phyloP scores from a whole-genome alignment of 2,888 invertebrate species.

The Habrosyne pyritoides region DNA sequence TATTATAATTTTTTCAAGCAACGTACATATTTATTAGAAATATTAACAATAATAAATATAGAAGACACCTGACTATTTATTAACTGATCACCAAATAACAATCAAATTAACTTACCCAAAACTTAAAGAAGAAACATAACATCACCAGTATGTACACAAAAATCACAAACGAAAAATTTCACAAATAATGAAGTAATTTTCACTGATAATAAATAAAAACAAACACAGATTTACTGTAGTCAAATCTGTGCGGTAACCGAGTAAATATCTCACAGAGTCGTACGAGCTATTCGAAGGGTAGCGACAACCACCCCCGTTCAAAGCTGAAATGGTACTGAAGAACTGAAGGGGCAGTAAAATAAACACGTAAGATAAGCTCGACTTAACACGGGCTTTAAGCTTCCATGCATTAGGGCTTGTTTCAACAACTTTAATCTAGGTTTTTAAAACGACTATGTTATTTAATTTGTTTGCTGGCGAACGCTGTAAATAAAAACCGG shows the following conservation, averaged over 20 bases:
- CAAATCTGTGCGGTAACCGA: neutral
- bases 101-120: neutral
- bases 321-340: conserved; percentile 21
- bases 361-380: conserved; percentile 2
- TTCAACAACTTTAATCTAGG: no score
- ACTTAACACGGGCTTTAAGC: neutral
- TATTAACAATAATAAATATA: no score
- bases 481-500: no score
- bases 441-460: no score
- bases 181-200: neutral
- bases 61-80: no score
- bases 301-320: conserved; percentile 16
- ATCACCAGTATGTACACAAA: neutral
- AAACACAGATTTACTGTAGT: neutral
- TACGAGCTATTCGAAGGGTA: neutral
- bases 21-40: no score
- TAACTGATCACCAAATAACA: neutral
- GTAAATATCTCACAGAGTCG: neutral
- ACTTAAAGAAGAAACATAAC: neutral
- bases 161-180: neutral
- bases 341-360: neutral
- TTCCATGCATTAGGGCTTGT: neutral
- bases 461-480: no score
- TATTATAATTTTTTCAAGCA: no score
- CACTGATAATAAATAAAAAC: neutral